Evolutionary conservation across 2,797 vertebrate genomes (phyloP), one percentile per base, ranked within the genome.

Genomic region (Fratercula arctica): DNA sequence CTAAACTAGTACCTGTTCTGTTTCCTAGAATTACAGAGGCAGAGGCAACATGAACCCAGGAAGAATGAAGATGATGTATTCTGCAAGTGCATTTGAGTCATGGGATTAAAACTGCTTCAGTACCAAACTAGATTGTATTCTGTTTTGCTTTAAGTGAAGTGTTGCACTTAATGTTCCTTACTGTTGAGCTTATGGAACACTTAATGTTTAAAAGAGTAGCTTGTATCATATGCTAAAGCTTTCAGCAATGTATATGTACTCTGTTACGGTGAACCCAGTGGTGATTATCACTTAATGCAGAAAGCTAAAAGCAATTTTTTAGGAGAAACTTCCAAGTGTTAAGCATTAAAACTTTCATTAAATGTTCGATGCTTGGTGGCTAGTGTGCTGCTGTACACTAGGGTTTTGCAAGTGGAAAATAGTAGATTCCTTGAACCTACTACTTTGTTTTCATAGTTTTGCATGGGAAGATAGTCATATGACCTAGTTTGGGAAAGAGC

Each of bases 31-130:
- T 90, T 97, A 66, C 43, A 48, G 91, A 85, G 43, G 76, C 79
- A 97, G 94, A 94, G 87, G 68, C 76, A 90, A 54, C 46, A 5
- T 90, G 87, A 95, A 79, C 17, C 35, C 84, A 37, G 66, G 66
- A 95, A 85, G 80, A 80, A 85, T 91, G 93, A 93, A 92, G 89
- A 79, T 85, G 86, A 56, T 86, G 3, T 94, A 53, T 75, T 57
- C 79, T 93, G 50, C 95, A 73, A 93, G n/a, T 85, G 74, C 82
- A 87, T 60, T 78, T 61, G 97, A 98, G 77, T 97, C 97, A 19
- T 98, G 98, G 98, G 97, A 98, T 94, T 98, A 97, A 97, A 91
- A 57, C 39, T 81, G 54, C 81, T 92, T 78, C 54, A 53, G 56
- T 87, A 51, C 60, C 53, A 89, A 72, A 72, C 50, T 89, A 41